These are phyloP conservation scores for Zelostemma sp. DNA, from an alignment of 1,140 invertebrate species.

Conservation along the genomic window DNA sequence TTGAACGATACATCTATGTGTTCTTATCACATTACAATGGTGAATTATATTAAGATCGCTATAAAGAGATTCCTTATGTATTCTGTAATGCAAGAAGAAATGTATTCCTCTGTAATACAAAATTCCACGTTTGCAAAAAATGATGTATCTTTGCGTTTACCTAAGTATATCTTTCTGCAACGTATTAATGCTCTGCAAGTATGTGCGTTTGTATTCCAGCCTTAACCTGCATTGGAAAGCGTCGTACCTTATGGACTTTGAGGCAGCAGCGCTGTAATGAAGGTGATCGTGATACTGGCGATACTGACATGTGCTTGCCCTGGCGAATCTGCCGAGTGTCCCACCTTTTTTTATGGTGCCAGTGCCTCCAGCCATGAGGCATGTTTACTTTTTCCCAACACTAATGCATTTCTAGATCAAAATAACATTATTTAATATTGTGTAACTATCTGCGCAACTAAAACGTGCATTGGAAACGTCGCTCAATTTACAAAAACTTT, in stretches of 20 bases:
- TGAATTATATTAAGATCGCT: constrained; percentile 68
- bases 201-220: constrained; percentile 49
- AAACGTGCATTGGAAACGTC: no score
- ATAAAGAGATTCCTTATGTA: constrained; percentile 66
- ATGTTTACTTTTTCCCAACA: constrained; percentile 53
- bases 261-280: constrained; percentile 36
- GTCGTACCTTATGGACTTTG: constrained; percentile 41
- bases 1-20: constrained; percentile 66
- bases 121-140: background rate
- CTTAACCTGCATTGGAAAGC: constrained; percentile 51
- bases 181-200: constrained; percentile 46
- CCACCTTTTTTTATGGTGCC: constrained; percentile 58
- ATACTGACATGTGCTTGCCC: constrained; percentile 47
- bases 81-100: constrained; percentile 62
- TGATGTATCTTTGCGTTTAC: constrained; percentile 55
- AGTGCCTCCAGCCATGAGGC: constrained; percentile 67
- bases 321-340: constrained; percentile 62
- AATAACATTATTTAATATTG: no score
- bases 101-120: no score
- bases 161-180: constrained; percentile 60
- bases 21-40: constrained; percentile 60
- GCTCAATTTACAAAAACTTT: no score
- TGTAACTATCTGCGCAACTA: no score
- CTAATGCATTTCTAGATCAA: no score
- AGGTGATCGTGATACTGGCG: constrained; percentile 50